Conservation (phyloP, 2,797 vertebrate genomes). For the Lophotriccus pileatus region DNA sequence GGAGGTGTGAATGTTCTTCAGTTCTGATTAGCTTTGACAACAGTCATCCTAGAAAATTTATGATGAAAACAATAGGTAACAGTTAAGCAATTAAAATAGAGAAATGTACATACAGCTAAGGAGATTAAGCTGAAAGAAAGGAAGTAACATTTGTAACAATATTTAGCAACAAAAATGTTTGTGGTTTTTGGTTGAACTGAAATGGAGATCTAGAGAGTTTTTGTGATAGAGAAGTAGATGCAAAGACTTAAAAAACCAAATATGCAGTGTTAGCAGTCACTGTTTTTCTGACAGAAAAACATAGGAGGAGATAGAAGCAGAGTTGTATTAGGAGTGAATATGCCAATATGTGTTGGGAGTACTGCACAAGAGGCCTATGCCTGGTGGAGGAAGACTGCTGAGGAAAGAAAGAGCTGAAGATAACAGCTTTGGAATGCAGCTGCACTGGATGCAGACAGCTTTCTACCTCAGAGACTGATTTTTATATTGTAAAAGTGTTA, state of each 20-base stretch:
- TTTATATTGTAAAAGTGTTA: no score
- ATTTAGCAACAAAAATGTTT: not conserved
- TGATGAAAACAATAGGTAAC: not conserved
- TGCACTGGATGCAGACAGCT: no score
- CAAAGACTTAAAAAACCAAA: not conserved
- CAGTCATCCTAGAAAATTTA: not conserved
- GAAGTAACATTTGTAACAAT: not conserved
- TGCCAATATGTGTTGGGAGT: no score
- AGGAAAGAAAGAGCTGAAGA: no score
- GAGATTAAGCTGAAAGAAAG: not conserved
- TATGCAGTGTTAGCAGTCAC: not conserved
- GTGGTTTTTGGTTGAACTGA: not conserved
- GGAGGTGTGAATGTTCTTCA: not conserved
- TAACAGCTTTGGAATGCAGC: no score
- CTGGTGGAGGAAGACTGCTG: no score
- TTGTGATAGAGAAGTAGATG: not conserved
- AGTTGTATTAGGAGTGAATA: not conserved
- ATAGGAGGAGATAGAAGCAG: not conserved
- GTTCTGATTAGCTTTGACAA: not conserved
- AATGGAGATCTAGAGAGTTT: not conserved
- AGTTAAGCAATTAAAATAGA: not conserved
- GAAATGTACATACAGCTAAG: not conserved
- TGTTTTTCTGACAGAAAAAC: not conserved
- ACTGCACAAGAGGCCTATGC: no score
- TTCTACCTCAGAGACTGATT: no score